Base-by-base conservation (phyloP, 35 echinoderm and acorn worm species). In the Apostichopus parvimensis region DNA sequence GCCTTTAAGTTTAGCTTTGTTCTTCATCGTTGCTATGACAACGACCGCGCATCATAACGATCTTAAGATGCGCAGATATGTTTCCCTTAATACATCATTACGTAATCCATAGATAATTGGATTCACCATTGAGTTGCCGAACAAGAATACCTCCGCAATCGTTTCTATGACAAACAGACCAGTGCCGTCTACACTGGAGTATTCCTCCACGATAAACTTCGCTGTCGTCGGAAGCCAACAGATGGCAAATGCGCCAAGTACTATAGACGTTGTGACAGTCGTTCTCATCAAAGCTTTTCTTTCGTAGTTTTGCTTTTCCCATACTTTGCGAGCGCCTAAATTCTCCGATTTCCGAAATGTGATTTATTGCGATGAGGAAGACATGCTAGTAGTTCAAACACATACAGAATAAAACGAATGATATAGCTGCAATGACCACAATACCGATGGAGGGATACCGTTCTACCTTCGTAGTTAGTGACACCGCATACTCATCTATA, bases 51-150 rank as follows among this genome's bases (percentile, higher is more conserved):
- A 45, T 2, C 34, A 45, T 45, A 45, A 45, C 34, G 34, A 45
- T 4, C 34, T 45, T 45, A 45, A 0, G 34, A 45, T 4, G 34
- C 2, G 3, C 34, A 45, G 34, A 45, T 45, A 45, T 0, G 34
- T 45, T 86, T 34, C 6, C 4, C 23, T 17, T 6, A 86, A 86
- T 4, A 86, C 0, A 6, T 86, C 54, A 15, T 86, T 86, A 17
- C 82, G 82, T 20, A 12, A 86, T 56, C 11, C 53, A 54, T 86
- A 86, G 6, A 86, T 86, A 9, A 86, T 86, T 57, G 82, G 82
- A 56, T 86, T 86, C 56, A 86, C 17, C 82, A 86, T 86, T 7
- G 82, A 86, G 57, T 86, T 86, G 4, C 82, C 82, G 15, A 56
- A 86, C 17, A 56, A 54, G 20, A 86, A 56, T 13, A 86, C 58